Conservation (phyloP, 37 sponge, comb jelly and placozoan genomes). For the Corticium candelabrum region DNA sequence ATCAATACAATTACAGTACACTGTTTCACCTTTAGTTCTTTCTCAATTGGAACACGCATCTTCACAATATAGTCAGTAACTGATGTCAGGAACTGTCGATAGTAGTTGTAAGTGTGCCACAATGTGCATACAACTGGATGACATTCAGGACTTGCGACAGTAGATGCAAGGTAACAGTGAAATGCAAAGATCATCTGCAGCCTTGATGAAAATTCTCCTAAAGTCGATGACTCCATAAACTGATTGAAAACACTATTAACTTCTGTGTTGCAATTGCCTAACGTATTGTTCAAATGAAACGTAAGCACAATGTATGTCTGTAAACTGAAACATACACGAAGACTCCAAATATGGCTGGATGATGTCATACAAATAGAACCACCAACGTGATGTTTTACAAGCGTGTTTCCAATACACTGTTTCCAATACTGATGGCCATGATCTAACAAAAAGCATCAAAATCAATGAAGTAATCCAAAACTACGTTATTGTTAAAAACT, state of each 20-base stretch:
- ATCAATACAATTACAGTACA: no score
- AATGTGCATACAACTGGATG: no score
- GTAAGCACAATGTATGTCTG: no score
- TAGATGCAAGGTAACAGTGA: not conserved
- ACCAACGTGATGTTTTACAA: conserved; percentile 31
- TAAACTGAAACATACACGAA: no score
- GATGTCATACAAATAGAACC: conserved; percentile 56
- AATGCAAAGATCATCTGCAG: conserved; percentile 38
- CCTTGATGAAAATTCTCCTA: conserved; percentile 56
- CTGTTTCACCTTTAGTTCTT: conserved; percentile 61
- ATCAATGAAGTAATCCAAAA: not conserved
- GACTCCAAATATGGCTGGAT: no score
- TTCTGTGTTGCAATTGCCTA: no score
- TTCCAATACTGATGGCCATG: conserved; percentile 20
- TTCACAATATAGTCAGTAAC: conserved; percentile 27
- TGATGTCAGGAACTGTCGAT: conserved; percentile 44
- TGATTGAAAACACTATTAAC: no score
- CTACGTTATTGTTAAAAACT: conserved; percentile 14
- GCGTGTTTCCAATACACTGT: not conserved
- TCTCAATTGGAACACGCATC: conserved; percentile 44
- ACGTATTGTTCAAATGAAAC: no score
- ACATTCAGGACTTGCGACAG: no score
- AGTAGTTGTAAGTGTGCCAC: conserved; percentile 34
- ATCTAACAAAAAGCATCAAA: not conserved
- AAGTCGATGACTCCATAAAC: conserved; percentile 45